Evolutionary conservation across 1,140 invertebrate genomes (phyloP), one percentile per base, ranked within the genome.

Genomic region (Drosophila yakuba): DNA sequence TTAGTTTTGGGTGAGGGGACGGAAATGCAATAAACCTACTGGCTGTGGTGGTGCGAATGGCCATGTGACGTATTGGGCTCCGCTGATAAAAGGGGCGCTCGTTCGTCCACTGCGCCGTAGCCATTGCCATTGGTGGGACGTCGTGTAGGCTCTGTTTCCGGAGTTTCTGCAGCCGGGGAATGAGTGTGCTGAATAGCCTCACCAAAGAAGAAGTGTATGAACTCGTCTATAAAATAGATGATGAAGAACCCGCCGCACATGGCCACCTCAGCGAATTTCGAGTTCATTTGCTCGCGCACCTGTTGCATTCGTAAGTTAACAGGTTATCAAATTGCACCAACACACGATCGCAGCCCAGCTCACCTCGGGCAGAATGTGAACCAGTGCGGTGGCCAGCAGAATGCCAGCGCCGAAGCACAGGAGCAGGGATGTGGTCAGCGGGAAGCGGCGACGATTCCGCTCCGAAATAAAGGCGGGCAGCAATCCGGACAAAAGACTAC

Each of bases 351-450:
- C 4, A 47, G 48, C 17, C 4, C 32, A 50, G 2, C 93, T 93
- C 10, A 96, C 95, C 93, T 98, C 97, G 15, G 97, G 97, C 41
- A 98, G 93, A 93, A 98, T 96, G 91, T 98, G 97, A 3, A 97
- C 93, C 39, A 97, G 92, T 20, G 96, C 95, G 1, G 97, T 98
- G 0, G 96, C 96, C 15, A 98, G 91, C 32, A 98, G 94, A 7
- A 98, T 96, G 0, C 97, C 97, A 4, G 95, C 97, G 23, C 97
- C 97, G 73, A 97, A 97, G 81, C 96, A 97, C 0, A 97, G 93
- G 10, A 97, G 89, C 12, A 94, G 93, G 8, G 95, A 96, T 10
- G 95, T 93, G 4, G 94, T 78, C 3, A 96, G 78, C n/a, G 94
- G 94, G 48, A 94, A 93, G 15, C 93, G 81, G 56, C 93, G 92